phyloP scores from a whole-genome alignment of 35 echinoderm and acorn worm species.

The Patiria miniata region DNA sequence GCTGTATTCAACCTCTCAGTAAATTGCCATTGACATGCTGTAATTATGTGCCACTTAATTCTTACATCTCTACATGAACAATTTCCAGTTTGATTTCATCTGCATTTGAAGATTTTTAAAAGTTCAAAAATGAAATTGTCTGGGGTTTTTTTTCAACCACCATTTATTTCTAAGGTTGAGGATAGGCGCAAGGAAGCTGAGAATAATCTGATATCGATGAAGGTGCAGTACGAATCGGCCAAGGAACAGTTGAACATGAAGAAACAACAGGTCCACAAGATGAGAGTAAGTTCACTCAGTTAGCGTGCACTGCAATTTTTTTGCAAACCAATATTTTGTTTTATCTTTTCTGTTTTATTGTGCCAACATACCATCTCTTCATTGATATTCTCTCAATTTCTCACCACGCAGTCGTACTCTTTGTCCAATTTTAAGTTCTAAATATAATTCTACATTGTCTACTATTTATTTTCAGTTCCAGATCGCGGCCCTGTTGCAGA shows the following conservation, averaged over 20 bases:
- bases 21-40: too few relatives aligned
- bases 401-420: too few relatives aligned
- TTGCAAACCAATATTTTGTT: not conserved
- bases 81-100: too few relatives aligned
- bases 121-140: too few relatives aligned
- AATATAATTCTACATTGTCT: too few relatives aligned
- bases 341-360: not conserved
- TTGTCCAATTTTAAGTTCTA: too few relatives aligned
- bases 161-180: slow-evolving; percentile 64
- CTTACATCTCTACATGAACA: too few relatives aligned
- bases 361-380: not conserved
- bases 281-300: slow-evolving; percentile 64
- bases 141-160: too few relatives aligned
- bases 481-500: slow-evolving; percentile 72
- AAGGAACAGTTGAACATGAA: slow-evolving; percentile 76
- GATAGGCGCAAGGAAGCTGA: slow-evolving; percentile 70
- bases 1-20: too few relatives aligned
- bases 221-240: slow-evolving; percentile 60
- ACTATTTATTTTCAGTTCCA: slow-evolving; percentile 50
- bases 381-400: not conserved
- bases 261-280: slow-evolving; percentile 77
- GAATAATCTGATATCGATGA: slow-evolving; percentile 77
- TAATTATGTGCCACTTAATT: too few relatives aligned
- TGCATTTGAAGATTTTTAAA: too few relatives aligned
- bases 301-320: not conserved